Conservation (phyloP, 2,888 invertebrate species). For the Eupithecia inturbata region DNA sequence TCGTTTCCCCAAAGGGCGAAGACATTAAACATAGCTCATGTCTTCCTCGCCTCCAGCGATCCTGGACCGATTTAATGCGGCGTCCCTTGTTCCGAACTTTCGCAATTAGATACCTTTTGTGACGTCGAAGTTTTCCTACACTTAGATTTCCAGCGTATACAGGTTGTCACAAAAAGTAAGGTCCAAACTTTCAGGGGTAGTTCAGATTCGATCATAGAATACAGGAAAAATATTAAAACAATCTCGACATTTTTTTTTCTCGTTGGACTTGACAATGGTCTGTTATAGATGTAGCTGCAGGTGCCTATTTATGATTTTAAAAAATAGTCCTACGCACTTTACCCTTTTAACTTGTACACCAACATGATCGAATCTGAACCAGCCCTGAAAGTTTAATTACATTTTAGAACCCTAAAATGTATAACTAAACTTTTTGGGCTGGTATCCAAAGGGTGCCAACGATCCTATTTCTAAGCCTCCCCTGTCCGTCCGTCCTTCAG, state of each 20-base stretch:
- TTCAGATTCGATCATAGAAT: neutral
- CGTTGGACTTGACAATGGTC: too few relatives aligned
- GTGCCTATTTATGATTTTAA: too few relatives aligned
- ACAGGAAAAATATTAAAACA: neutral
- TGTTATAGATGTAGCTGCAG: too few relatives aligned
- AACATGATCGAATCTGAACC: neutral
- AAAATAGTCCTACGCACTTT: too few relatives aligned
- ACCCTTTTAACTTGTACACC: too few relatives aligned
- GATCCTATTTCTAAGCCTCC: too few relatives aligned
- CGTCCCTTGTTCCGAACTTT: slow-evolving; percentile 39
- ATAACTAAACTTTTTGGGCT: too few relatives aligned
- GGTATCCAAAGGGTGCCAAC: too few relatives aligned
- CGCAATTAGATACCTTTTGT: slow-evolving; percentile 43
- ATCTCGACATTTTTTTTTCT: too few relatives aligned
- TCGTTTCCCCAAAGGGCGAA: neutral
- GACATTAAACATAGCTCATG: neutral
- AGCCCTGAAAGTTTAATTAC: neutral
- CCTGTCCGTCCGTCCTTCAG: too few relatives aligned
- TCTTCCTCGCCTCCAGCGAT: slow-evolving; percentile 6
- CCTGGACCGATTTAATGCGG: slow-evolving; percentile 38
- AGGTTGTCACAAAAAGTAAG: neutral
- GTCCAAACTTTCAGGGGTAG: neutral
- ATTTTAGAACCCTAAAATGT: too few relatives aligned
- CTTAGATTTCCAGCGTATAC: neutral
- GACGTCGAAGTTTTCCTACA: slow-evolving; percentile 24